These are phyloP conservation scores for Agrochola macilenta DNA, from an alignment of 2,888 invertebrate species.

Conservation along the genomic window DNA sequence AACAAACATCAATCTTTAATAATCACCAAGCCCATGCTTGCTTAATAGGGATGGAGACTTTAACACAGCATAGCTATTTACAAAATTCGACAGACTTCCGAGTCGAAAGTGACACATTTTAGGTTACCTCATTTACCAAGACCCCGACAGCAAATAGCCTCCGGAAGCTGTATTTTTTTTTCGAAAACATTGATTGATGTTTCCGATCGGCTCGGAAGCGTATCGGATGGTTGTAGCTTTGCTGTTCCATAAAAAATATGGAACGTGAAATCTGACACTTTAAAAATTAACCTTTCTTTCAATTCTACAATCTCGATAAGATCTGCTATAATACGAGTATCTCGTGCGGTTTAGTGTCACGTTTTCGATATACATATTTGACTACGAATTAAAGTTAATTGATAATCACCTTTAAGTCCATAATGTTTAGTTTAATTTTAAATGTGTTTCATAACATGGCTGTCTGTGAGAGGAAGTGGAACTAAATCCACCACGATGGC, in stretches of 20 bases:
- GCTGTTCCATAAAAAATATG: background rate
- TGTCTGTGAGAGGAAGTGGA: background rate
- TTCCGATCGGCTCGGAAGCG: too few species aligned
- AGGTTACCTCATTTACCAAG: too few species aligned
- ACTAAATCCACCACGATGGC: too few species aligned
- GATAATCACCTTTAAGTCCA: background rate
- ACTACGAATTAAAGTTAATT: background rate
- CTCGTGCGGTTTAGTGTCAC: background rate
- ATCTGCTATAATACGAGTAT: background rate
- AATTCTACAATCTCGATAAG: background rate
- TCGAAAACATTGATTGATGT: too few species aligned
- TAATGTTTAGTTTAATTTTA: background rate
- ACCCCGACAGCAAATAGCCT: too few species aligned
- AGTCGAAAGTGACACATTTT: too few species aligned
- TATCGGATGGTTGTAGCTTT: too few species aligned
- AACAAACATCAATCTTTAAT: background rate
- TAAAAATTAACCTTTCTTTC: background rate
- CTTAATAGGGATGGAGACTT: background rate
- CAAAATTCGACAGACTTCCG: too few species aligned
- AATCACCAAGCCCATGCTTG: background rate
- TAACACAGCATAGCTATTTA: background rate
- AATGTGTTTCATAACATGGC: background rate
- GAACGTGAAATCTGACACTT: background rate
- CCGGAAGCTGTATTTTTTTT: too few species aligned
- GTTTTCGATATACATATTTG: background rate